Conservation (phyloP, 2,888 invertebrate genomes). For the Brachyopa scutellaris region DNA sequence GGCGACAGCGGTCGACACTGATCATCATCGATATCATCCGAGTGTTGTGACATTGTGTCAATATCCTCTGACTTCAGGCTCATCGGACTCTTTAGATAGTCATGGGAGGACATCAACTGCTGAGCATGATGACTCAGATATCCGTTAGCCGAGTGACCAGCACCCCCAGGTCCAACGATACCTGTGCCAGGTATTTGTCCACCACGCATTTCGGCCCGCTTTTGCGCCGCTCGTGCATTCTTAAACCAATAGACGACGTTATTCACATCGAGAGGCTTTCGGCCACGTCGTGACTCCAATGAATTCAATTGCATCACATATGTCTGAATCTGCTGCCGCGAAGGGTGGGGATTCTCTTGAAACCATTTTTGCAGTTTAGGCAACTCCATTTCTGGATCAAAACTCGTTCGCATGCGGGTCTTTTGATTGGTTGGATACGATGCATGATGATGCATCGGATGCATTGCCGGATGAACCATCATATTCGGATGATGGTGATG, state of each 20-base stretch:
- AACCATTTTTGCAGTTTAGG: conserved; percentile 99
- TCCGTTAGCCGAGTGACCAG: conserved; percentile 80
- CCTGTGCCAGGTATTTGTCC: conserved; percentile 55
- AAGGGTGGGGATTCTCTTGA: conserved; percentile 97
- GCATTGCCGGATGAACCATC: conserved; percentile 88
- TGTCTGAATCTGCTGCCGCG: conserved; percentile 96
- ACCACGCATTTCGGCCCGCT: conserved; percentile 91
- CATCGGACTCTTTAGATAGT: conserved; percentile 87
- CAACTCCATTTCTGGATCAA: conserved; percentile 97
- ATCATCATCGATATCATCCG: conserved; percentile 86
- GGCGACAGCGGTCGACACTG: conserved; percentile 86
- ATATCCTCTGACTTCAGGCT: conserved; percentile 85
- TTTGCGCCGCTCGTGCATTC: conserved; percentile 97
- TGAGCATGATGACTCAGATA: conserved; percentile 80
- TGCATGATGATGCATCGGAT: conserved; percentile 88
- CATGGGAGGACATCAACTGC: conserved; percentile 84
- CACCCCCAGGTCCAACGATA: conserved; percentile 76
- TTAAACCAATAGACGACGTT: conserved; percentile 99
- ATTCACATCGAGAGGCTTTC: conserved; percentile 96
- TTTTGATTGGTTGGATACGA: conserved; percentile 87
- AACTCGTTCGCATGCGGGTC: conserved; percentile 97
- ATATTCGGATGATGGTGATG: conserved; percentile 78
- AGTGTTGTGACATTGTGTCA: conserved; percentile 86
- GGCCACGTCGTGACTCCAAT: conserved; percentile 94
- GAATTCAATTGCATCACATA: conserved; percentile 97